Conservation (phyloP, 2,797 vertebrate genomes). For the Ciconia nigra region DNA sequence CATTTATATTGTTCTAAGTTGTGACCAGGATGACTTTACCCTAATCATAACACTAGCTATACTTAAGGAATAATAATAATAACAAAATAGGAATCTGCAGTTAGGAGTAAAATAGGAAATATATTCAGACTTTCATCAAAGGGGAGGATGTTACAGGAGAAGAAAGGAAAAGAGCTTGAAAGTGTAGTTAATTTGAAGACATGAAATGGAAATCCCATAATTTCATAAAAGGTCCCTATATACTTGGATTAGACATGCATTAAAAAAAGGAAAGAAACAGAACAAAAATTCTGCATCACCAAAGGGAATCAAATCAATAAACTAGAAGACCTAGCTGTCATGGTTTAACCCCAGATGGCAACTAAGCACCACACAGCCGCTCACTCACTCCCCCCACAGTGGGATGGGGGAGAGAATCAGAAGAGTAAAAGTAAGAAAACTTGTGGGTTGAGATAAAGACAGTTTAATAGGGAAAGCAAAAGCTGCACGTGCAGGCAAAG, state of each 20-base stretch:
- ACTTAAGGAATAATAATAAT: background rate
- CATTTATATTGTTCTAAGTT: background rate
- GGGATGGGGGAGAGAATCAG: background rate
- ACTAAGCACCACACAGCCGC: background rate
- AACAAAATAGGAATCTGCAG: background rate
- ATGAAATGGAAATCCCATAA: background rate
- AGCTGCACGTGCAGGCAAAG: rapidly evolving
- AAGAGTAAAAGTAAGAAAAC: background rate
- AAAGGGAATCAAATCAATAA: background rate
- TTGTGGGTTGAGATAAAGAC: background rate
- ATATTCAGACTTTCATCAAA: background rate
- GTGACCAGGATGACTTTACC: background rate
- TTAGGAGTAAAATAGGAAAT: background rate
- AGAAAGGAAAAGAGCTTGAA: background rate
- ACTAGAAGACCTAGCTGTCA: background rate
- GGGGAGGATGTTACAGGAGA: background rate
- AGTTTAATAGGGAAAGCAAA: background rate
- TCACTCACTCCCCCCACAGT: rapidly evolving
- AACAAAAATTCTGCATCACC: background rate
- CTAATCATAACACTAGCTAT: background rate
- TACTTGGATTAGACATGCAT: background rate
- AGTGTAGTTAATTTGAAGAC: background rate
- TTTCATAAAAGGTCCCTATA: background rate
- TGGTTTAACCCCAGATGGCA: background rate
- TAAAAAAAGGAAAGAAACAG: background rate